A percentile compares a stretch with the other conserved stretches of the same genome.
phyloP scores from a whole-genome alignment of 1,140 invertebrate species.

The Bombus ignitus region DNA sequence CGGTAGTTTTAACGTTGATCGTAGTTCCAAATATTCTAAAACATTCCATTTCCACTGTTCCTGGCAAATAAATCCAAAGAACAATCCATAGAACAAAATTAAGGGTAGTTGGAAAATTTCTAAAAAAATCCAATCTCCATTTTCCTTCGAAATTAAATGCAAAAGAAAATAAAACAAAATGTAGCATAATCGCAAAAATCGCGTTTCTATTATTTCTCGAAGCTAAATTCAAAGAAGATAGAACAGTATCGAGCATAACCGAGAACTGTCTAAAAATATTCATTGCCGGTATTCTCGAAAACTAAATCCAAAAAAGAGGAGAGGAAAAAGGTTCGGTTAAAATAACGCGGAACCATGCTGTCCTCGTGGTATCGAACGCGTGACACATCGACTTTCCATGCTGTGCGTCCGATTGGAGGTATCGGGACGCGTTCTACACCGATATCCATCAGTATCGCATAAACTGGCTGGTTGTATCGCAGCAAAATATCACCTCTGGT shows the following conservation, averaged over 20 bases:
- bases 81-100: no score
- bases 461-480: constrained; percentile 57
- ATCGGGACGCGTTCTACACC: constrained; percentile 20
- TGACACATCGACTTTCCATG: constrained; percentile 15
- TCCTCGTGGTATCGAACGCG: not conserved
- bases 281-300: not conserved
- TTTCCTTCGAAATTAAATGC: no score
- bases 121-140: not conserved
- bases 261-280: no score
- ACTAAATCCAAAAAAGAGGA: not conserved
- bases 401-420: not conserved
- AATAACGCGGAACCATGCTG: not conserved
- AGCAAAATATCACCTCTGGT: constrained; percentile 67
- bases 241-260: rapidly evolving
- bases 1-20: no score
- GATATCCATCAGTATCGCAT: constrained; percentile 45
- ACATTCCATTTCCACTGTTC: no score
- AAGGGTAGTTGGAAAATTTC: not conserved
- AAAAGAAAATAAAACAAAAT: no score
- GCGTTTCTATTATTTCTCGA: not conserved
- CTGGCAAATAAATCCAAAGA: no score
- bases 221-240: not conserved
- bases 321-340: not conserved
- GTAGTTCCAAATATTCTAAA: no score
- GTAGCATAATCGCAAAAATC: not conserved